Evolutionary conservation across 2,113 vertebrate genomes (phyloP), one percentile per base, ranked within the genome.

Genomic region (Anguilla japonica): DNA sequence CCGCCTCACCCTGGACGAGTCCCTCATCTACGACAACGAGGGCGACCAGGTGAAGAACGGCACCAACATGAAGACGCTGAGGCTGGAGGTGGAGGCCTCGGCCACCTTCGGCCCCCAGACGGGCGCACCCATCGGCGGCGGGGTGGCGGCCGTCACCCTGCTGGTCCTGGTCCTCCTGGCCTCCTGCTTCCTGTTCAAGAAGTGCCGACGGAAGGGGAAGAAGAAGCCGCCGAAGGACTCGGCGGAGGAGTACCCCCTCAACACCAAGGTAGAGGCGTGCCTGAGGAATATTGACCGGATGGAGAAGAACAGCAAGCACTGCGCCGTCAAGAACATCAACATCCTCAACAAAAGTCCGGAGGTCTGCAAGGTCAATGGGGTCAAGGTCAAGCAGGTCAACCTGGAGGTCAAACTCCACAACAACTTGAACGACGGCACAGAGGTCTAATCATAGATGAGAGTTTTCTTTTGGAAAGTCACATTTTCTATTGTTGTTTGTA

Each of bases 51-150:
- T 97, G 29, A 99, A 98, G 93, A 99, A 99, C 0, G 98, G 98
- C 89, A 99, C 98, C 89, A 99, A 99, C 90, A 99, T 99, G 98
- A 99, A 99, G 93, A 96, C 96, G 0, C 94, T 99, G 39, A 93
- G 89, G 1, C 89, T 99, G 89, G 97, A 99, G 88, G 90, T 94
- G 86, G 94, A 95, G 41, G 95, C 96, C 29, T 91, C 94, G 0
- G 87, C 94, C 0, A 14, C 93, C 0, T 96, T 96, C 0, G 96
- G 97, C 39, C 97, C 96, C 43, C 98, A 97, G 0, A 90, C 94
- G 0, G 96, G 97, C 0, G 94, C 96, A 0, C 97, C 97, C 0
- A 94, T 99, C 2, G 97, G 98, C 5, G 97, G 97, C 0, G 97
- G 97, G 0, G 91, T 98, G 0, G 97, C 97, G 0, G 97, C 96